Percentiles rank a stretch among this genome's conserved stretches.
Evolutionary conservation across 2,888 invertebrate genomes (phyloP).

Genomic region (Andricus quercusramuli): DNA sequence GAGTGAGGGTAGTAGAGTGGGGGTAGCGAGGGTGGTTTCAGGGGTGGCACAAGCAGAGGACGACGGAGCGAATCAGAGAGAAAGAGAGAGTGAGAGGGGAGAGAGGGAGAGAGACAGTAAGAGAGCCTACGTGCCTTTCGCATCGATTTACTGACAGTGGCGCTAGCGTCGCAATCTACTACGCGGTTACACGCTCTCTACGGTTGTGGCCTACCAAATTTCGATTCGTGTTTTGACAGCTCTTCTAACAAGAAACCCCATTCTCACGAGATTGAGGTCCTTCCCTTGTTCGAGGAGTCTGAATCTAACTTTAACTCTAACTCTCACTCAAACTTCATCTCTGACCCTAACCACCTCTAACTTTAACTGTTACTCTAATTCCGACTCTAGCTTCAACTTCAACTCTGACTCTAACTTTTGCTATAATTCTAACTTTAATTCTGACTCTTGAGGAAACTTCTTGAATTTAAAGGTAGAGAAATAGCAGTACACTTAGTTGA

Average conservation of each 20-base stretch:
- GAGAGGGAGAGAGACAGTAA: constrained; percentile 49
- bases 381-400: not conserved
- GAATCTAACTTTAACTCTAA: constrained; percentile 19
- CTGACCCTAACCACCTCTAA: not conserved
- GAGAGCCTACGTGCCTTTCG: constrained; percentile 59
- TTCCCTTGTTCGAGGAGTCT: not conserved
- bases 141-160: constrained; percentile 72
- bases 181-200: constrained; percentile 49
- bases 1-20: constrained; percentile 53
- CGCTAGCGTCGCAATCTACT: constrained; percentile 69
- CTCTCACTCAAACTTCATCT: constrained; percentile 6
- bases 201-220: constrained; percentile 30
- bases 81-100: constrained; percentile 50
- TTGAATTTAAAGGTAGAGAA: not conserved
- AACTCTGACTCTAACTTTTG: not conserved
- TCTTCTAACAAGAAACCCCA: constrained; percentile 14
- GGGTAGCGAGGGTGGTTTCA: constrained; percentile 45
- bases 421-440: constrained; percentile 8
- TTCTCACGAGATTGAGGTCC: constrained; percentile 28
- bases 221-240: constrained; percentile 31
- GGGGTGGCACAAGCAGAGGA: constrained; percentile 39
- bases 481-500: not conserved
- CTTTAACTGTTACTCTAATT: constrained; percentile 3
- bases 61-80: constrained; percentile 42
- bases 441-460: not conserved